A percentile compares a stretch with the other conserved stretches of the same genome.
Evolutionary conservation across 2,113 vertebrate genomes (phyloP).

Genomic region (Protobothrops mucrosquamatus): DNA sequence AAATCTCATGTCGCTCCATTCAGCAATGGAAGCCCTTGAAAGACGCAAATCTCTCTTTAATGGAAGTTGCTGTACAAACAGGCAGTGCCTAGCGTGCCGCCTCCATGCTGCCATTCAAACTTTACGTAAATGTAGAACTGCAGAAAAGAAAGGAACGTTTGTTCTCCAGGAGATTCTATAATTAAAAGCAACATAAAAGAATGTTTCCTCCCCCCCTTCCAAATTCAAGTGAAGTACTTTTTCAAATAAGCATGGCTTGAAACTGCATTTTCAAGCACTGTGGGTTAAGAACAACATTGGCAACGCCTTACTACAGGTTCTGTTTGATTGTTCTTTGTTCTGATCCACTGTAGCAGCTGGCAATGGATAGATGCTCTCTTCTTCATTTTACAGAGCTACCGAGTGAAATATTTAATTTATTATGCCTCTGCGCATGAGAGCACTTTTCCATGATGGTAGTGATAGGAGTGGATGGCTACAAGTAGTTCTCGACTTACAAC

Average conservation of each 20-base stretch:
- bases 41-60: constrained; percentile 53
- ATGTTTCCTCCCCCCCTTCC: neutral
- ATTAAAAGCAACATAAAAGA: neutral
- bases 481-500: neutral
- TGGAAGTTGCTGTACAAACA: constrained; percentile 34
- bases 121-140: constrained; percentile 51
- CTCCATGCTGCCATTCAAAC: constrained; percentile 45
- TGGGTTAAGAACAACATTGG: neutral
- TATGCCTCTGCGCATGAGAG: neutral
- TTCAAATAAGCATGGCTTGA: neutral
- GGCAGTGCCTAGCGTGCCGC: constrained; percentile 31
- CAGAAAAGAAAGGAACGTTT: constrained; percentile 12
- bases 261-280: neutral
- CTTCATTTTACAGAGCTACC: neutral
- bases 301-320: neutral
- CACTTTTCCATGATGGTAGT: neutral
- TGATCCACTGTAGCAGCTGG: neutral
- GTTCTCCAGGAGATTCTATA: neutral
- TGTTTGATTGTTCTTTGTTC: neutral
- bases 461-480: neutral
- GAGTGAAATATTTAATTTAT: neutral
- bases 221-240: neutral
- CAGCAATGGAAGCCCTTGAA: constrained; percentile 55
- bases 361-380: neutral
- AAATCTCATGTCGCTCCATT: constrained; percentile 49